Base-by-base conservation (phyloP, 2,113 vertebrate species). In the Sander vitreus region DNA sequence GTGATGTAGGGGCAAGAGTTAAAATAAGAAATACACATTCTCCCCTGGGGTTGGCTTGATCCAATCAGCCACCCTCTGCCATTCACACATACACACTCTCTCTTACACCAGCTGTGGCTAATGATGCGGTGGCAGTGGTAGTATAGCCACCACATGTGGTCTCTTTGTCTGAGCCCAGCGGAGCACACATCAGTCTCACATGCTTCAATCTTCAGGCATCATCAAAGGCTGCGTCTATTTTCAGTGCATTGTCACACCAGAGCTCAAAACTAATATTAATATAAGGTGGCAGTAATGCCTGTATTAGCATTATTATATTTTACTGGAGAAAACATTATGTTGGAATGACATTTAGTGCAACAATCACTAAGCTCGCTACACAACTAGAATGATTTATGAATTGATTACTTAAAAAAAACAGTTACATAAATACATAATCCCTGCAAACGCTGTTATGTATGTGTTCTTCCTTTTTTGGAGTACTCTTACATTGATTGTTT, bases 101-200 rank as follows among this genome's bases (percentile, higher is more conserved):
- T 59, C 65, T 65, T 23, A 55, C 90, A 82, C 85, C 88, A 88
- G 90, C 90, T 92, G 89, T 86, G 92, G 90, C 81, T 93, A 93
- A 94, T 93, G 92, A 92, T 91, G 88, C 81, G 30, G 69, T 77
- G 85, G 80, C 68, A 79, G 76, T 60, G 77, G 82, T 50, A 77
- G 77, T 79, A 65, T 75, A 85, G 86, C 73, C 77, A 73, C 92
- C 92, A 91, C 92, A 93, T 93, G 93, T 85, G 91, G 81, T 88
- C 82, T 73, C 77, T 89, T 92, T 93, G 93, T 93, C 80, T 86
- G 86, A 81, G 83, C 67, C 80, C 83, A 79, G 75, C 73, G 19
- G 82, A 84, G 80, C 87, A 81, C 85, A 83, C 62, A 72, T 85
- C 76, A 78, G 73, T 84, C 80, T 84, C 48, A 59, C 68, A 48